These are phyloP conservation scores for Portevinia maculata DNA, from an alignment of 2,888 invertebrate genomes.

Conservation along the genomic window DNA sequence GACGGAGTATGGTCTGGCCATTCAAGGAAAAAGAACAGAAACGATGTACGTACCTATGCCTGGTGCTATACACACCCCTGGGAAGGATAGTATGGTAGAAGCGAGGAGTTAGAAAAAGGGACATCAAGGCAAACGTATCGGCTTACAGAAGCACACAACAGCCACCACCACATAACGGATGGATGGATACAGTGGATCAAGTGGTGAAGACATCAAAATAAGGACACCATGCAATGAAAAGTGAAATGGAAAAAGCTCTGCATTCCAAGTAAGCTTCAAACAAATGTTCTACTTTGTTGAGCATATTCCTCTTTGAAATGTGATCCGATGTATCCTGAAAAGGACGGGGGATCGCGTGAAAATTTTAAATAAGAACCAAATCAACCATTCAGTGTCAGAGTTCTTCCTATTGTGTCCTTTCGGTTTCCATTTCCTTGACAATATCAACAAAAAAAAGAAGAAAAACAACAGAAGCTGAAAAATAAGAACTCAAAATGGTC, in stretches of 20 bases:
- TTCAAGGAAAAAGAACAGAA: slow-evolving; percentile 54
- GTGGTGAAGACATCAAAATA: slow-evolving; percentile 60
- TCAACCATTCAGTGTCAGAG: slow-evolving; percentile 68
- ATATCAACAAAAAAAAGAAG: background rate
- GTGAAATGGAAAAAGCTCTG: background rate
- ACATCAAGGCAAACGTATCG: slow-evolving; percentile 48
- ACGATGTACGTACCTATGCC: slow-evolving; percentile 47
- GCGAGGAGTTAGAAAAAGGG: slow-evolving; percentile 48
- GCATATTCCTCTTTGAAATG: slow-evolving; percentile 58
- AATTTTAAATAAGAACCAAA: slow-evolving; percentile 64
- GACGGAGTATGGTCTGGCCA: slow-evolving; percentile 45
- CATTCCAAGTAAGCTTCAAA: too few relatives aligned
- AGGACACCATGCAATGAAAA: slow-evolving; percentile 25
- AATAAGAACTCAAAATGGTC: background rate
- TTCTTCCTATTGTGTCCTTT: slow-evolving; percentile 63
- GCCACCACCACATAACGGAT: slow-evolving; percentile 35
- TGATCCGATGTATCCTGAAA: slow-evolving; percentile 58
- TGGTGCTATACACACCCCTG: slow-evolving; percentile 61
- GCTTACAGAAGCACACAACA: slow-evolving; percentile 61
- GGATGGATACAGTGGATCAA: slow-evolving; percentile 40
- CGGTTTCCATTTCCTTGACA: slow-evolving; percentile 62
- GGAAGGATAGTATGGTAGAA: slow-evolving; percentile 47
- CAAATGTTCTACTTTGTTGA: background rate
- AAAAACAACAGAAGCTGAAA: slow-evolving; percentile 15
- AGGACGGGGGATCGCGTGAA: slow-evolving; percentile 66